A percentile compares a stretch with the other conserved stretches of the same genome.
phyloP scores from a whole-genome alignment of 1,140 invertebrate genomes.

The Drosophila oshimai region DNA sequence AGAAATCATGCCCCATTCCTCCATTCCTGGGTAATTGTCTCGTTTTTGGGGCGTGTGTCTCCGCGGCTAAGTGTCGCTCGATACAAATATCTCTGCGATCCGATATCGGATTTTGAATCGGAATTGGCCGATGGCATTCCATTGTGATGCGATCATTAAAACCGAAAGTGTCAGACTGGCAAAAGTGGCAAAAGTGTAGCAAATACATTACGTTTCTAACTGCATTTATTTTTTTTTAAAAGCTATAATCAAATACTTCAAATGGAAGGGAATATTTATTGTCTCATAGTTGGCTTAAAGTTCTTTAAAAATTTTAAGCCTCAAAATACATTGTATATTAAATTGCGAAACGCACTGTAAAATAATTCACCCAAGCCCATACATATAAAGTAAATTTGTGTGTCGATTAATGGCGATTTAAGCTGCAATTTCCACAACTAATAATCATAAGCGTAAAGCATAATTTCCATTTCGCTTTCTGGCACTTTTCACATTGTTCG shows the following conservation, averaged over 20 bases:
- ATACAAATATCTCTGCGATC: neutral
- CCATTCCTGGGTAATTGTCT: constrained; percentile 56
- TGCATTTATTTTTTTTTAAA: too few species aligned
- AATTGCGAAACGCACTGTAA: constrained; percentile 21
- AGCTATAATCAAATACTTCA: neutral
- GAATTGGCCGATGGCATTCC: constrained; percentile 33
- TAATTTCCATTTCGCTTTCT: constrained; percentile 12
- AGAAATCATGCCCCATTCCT: constrained; percentile 50
- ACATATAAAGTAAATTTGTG: too few species aligned
- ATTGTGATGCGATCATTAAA: constrained; percentile 38
- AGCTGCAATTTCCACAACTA: constrained; percentile 26
- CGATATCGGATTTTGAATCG: constrained; percentile 4
- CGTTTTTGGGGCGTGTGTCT: constrained; percentile 56
- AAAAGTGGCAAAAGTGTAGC: neutral
- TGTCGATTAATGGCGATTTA: constrained; percentile 15
- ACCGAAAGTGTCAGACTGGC: constrained; percentile 20
- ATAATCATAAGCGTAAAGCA: constrained; percentile 36
- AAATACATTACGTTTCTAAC: neutral
- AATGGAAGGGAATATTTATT: too few species aligned
- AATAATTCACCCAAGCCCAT: constrained; percentile 2
- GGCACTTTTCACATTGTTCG: constrained; percentile 11
- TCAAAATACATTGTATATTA: too few species aligned
- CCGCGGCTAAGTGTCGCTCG: constrained; percentile 32
- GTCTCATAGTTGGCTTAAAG: too few species aligned
- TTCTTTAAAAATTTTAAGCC: neutral